Percentiles rank a stretch among this genome's conserved stretches.
Conservation (phyloP, 2,888 invertebrate species). For the Aphodius sticticus region DNA sequence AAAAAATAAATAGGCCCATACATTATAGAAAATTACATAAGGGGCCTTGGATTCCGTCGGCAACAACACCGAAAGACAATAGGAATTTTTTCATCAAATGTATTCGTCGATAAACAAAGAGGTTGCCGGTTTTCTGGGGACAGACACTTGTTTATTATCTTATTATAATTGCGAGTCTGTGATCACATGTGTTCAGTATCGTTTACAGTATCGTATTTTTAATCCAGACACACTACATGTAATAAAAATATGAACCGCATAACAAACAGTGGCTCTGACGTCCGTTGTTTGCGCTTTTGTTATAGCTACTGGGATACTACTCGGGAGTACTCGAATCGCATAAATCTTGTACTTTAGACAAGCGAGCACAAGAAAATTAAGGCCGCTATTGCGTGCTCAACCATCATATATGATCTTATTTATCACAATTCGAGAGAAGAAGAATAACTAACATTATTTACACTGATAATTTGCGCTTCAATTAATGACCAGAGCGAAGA, state of each 20-base stretch:
- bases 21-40: not conserved
- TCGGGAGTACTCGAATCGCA: not conserved
- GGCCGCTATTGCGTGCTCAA: not conserved
- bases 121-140: slow-evolving; percentile 49
- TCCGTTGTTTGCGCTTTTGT: not conserved
- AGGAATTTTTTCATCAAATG: slow-evolving; percentile 51
- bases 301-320: not conserved
- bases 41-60: slow-evolving; percentile 7
- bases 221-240: not conserved
- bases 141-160: not conserved
- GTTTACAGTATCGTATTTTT: slow-evolving; percentile 4
- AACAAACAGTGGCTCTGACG: not conserved
- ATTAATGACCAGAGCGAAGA: not conserved
- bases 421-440: not conserved
- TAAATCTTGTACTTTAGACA: not conserved
- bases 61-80: slow-evolving; percentile 10
- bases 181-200: not conserved
- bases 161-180: not conserved
- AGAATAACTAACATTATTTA: not conserved
- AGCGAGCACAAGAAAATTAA: not conserved
- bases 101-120: slow-evolving; percentile 29
- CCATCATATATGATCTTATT: not conserved
- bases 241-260: not conserved
- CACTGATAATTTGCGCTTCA: not conserved
- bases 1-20: not conserved